phyloP scores from a whole-genome alignment of 2,888 invertebrate genomes.

The Ochropleura plecta region DNA sequence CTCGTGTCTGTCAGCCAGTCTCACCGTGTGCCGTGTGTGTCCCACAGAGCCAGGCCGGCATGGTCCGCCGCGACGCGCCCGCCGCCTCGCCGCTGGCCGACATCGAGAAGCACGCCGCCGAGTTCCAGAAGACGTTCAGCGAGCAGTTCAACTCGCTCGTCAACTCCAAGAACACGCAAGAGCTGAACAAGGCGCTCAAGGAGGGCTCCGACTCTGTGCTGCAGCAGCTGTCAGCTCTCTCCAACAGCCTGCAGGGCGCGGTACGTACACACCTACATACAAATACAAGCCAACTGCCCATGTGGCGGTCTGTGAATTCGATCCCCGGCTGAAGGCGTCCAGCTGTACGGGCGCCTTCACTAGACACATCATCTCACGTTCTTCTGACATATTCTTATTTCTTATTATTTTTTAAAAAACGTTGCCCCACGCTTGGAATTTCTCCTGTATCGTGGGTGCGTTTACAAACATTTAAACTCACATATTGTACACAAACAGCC shows the following conservation, averaged over 20 bases:
- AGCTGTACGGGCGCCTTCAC: too few species aligned
- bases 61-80: conserved; percentile 81
- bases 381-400: not conserved
- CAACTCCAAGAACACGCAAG: conserved; percentile 83
- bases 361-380: not conserved
- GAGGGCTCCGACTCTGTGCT: conserved; percentile 80
- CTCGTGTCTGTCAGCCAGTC: not conserved
- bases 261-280: conserved; percentile 73
- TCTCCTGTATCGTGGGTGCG: too few species aligned
- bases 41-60: conserved; percentile 74
- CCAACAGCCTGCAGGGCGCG: conserved; percentile 77
- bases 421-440: too few species aligned
- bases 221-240: conserved; percentile 76
- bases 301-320: not conserved
- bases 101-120: conserved; percentile 79
- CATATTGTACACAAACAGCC: too few species aligned
- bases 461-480: too few species aligned
- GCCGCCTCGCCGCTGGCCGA: conserved; percentile 71
- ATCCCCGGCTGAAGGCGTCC: not conserved
- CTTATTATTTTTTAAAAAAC: too few species aligned
- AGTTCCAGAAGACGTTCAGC: conserved; percentile 79
- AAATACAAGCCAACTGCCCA: not conserved
- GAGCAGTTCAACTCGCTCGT: conserved; percentile 77
- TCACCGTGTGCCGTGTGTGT: not conserved
- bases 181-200: conserved; percentile 81